These are phyloP conservation scores for Kryptopterus vitreolus DNA, from an alignment of 2,797 vertebrate genomes.

Conservation along the genomic window DNA sequence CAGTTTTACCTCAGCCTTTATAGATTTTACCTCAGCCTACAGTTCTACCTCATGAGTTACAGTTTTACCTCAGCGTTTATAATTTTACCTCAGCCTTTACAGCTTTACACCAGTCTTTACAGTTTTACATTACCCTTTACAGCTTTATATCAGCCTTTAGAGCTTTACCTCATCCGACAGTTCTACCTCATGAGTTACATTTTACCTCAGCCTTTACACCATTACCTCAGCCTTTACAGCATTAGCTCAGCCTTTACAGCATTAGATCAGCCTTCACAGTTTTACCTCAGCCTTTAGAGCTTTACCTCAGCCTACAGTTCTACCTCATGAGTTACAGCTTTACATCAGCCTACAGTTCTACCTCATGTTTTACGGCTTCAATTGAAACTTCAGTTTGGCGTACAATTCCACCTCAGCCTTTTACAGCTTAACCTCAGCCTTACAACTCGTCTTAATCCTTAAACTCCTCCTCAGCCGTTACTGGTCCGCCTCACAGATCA, in stretches of 20 bases:
- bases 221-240: too few species aligned
- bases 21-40: neutral
- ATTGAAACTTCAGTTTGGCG: too few species aligned
- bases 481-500: neutral
- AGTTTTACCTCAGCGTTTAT: neutral
- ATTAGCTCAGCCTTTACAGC: neutral
- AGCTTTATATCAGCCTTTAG: neutral
- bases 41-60: neutral
- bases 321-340: neutral
- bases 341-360: neutral
- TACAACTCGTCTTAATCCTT: too few species aligned
- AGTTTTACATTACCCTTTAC: neutral
- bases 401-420: neutral
- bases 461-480: neutral
- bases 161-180: neutral
- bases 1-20: neutral
- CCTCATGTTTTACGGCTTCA: neutral
- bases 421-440: fast-evolving
- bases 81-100: neutral
- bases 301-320: neutral
- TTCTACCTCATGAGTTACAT: neutral
- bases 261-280: neutral
- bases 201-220: too few species aligned
- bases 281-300: neutral
- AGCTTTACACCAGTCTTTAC: neutral